A percentile compares a stretch with the other conserved stretches of the same genome.
Evolutionary conservation across 2,888 invertebrate genomes (phyloP).

Genomic region (Alloscopus bannaensis): DNA sequence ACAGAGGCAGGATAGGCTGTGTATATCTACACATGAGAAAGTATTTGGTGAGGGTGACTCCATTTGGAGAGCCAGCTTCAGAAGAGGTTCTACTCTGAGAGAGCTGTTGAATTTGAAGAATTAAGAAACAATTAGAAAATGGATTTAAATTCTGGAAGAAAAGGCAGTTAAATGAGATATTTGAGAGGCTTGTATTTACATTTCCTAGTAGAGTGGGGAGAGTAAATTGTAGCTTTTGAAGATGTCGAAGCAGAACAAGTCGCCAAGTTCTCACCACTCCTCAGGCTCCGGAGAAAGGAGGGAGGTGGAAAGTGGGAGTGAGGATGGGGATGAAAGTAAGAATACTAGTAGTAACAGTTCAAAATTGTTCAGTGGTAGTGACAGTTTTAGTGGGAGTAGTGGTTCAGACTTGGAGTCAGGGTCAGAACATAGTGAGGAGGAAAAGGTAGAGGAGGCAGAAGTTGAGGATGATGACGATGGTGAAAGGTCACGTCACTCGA

Average conservation of each 20-base stretch:
- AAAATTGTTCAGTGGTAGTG: constrained; percentile 43
- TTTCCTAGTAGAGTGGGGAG: no score
- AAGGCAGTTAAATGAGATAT: no score
- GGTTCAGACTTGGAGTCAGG: constrained; percentile 49
- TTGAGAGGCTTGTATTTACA: no score
- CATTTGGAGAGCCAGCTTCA: no score
- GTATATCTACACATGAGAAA: no score
- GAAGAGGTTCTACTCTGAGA: no score
- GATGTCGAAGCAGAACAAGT: no score
- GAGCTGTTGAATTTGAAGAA: no score
- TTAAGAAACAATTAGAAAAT: no score
- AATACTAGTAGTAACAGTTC: constrained; percentile 43
- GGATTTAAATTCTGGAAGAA: no score
- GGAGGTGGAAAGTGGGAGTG: constrained; percentile 47
- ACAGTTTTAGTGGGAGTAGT: constrained; percentile 52
- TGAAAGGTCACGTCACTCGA: constrained; percentile 66
- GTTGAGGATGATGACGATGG: constrained; percentile 72
- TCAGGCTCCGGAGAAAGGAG: constrained; percentile 22
- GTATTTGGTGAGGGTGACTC: no score
- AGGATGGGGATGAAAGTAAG: constrained; percentile 54
- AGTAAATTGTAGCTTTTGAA: no score
- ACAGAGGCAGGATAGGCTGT: constrained; percentile 8
- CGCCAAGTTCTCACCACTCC: constrained; percentile 1
- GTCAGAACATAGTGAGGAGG: constrained; percentile 75
- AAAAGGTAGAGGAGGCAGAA: constrained; percentile 77